phyloP scores from a whole-genome alignment of 2,113 vertebrate genomes.

The Cyanistes caeruleus region DNA sequence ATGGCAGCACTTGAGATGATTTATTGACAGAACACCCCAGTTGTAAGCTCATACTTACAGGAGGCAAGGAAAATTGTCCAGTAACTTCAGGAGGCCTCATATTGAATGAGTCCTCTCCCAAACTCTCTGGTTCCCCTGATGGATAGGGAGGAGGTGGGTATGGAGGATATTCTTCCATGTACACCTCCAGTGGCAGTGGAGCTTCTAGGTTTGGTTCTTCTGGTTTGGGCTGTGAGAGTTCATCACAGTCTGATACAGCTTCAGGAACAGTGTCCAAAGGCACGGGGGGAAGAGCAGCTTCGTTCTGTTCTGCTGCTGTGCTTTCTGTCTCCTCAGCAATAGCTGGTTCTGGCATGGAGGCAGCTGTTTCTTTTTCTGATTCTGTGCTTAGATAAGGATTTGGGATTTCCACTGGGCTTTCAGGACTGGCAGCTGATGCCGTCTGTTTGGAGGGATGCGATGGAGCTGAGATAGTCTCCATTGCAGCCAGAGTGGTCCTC shows the following conservation, averaged over 20 bases:
- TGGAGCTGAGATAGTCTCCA: conserved; percentile 86
- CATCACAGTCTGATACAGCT: conserved; percentile 52
- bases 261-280: conserved; percentile 78
- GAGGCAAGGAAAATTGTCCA: conserved; percentile 89
- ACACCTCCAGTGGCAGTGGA: conserved; percentile 80
- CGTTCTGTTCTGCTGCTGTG: conserved; percentile 61
- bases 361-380: conserved; percentile 44
- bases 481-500: conserved; percentile 94
- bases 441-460: conserved; percentile 73
- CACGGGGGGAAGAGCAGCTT: conserved; percentile 67
- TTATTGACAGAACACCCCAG: not conserved
- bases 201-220: conserved; percentile 66
- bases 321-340: conserved; percentile 62
- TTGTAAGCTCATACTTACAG: conserved; percentile 78
- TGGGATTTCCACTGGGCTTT: conserved; percentile 70
- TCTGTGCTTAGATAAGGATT: conserved; percentile 72
- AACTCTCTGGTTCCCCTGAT: conserved; percentile 85
- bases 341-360: conserved; percentile 44
- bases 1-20: not conserved
- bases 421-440: conserved; percentile 26
- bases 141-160: conserved; percentile 97
- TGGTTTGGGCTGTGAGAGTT: not conserved
- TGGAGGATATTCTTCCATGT: conserved; percentile 92
- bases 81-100: conserved; percentile 94
- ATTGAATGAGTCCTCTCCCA: conserved; percentile 85